phyloP scores from a whole-genome alignment of 2,797 vertebrate genomes.

The Lutjanus campechanus region DNA sequence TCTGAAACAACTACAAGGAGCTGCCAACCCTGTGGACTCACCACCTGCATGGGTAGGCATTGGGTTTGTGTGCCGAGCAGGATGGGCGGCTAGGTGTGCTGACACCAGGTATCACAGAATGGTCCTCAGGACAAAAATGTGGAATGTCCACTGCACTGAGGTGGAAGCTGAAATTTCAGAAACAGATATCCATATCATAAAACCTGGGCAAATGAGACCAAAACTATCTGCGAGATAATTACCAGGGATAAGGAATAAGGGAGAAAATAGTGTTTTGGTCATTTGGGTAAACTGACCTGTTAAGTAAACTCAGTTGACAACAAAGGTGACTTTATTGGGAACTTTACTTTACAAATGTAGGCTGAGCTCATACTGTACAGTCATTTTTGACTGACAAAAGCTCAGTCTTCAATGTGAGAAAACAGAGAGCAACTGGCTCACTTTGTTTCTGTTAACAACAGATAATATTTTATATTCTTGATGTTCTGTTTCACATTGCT shows the following conservation, averaged over 20 bases:
- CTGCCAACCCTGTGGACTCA: too few relatives aligned
- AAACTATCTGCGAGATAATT: too few relatives aligned
- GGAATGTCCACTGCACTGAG: neutral
- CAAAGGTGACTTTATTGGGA: neutral
- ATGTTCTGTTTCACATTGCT: neutral
- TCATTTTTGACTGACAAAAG: neutral
- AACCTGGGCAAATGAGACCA: neutral
- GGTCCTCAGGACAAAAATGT: too few relatives aligned
- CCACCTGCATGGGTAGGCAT: too few relatives aligned
- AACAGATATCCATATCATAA: neutral
- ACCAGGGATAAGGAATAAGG: too few relatives aligned
- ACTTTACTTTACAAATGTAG: neutral
- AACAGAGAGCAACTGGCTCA: conserved; percentile 11
- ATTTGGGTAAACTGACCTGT: neutral
- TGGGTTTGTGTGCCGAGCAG: too few relatives aligned
- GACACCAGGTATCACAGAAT: too few relatives aligned
- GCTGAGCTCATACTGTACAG: neutral
- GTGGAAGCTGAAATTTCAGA: neutral
- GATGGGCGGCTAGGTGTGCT: too few relatives aligned
- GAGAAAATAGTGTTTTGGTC: too few relatives aligned
- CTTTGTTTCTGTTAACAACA: conserved; percentile 3
- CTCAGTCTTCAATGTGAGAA: neutral
- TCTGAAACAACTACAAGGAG: too few relatives aligned
- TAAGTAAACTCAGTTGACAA: neutral
- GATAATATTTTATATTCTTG: neutral